Conservation (phyloP, 2,888 invertebrate species). For the Agrilus cyanescens region DNA sequence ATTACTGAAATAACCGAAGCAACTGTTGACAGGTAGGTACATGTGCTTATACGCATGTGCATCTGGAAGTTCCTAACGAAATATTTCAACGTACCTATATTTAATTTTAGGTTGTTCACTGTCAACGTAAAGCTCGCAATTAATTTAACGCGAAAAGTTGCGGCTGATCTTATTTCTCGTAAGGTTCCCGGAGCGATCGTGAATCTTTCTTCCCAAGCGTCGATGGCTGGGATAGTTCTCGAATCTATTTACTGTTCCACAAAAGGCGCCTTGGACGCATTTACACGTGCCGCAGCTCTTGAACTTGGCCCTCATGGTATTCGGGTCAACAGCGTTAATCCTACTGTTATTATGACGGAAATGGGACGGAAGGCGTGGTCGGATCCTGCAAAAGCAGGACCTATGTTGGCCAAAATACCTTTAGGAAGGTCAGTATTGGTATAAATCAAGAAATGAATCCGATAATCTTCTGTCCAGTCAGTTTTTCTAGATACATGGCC, state of each 20-base stretch:
- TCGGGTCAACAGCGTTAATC: conserved; percentile 85
- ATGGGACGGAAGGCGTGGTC: conserved; percentile 82
- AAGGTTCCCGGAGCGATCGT: conserved; percentile 71
- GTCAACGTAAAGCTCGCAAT: conserved; percentile 77
- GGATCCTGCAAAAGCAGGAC: conserved; percentile 58
- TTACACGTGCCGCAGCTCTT: conserved; percentile 72
- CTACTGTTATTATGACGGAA: conserved; percentile 87
- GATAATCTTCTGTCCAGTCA: too few relatives aligned
- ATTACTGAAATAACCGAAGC: not conserved
- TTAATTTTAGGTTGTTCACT: conserved; percentile 48
- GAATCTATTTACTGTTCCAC: conserved; percentile 75
- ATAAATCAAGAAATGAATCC: too few relatives aligned
- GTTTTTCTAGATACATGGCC: too few relatives aligned
- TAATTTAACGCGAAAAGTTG: conserved; percentile 75
- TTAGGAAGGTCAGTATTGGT: conserved; percentile 51
- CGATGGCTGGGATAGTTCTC: conserved; percentile 57
- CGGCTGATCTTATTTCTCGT: conserved; percentile 57
- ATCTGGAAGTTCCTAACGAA: not conserved
- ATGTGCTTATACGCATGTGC: not conserved
- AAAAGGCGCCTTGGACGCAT: conserved; percentile 80
- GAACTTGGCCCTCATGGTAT: conserved; percentile 77
- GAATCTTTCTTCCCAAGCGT: conserved; percentile 83
- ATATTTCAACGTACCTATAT: not conserved
- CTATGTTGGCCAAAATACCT: conserved; percentile 75
- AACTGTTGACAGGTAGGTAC: not conserved